Percentiles rank a stretch among this genome's conserved stretches.
Conservation (phyloP, 2,888 invertebrate species). For the Branchipolynoe longqiensis region DNA sequence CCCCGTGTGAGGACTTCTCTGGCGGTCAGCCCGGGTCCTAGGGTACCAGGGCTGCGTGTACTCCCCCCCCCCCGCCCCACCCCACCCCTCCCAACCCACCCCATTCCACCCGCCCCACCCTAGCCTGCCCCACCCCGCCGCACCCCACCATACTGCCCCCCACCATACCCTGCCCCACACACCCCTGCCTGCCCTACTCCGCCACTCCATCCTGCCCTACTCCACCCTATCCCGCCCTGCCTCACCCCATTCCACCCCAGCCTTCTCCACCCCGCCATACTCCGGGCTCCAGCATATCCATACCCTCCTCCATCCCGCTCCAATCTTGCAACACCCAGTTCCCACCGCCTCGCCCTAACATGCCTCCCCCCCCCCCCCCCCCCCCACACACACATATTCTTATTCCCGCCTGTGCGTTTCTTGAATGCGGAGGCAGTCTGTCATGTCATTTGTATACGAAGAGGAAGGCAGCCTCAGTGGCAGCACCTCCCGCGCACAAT, state of each 20-base stretch:
- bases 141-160: not conserved
- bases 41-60: not conserved
- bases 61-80: not conserved
- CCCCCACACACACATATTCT: not conserved
- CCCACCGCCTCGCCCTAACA: not conserved
- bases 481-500: not conserved
- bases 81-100: not conserved
- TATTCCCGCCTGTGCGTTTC: not conserved
- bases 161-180: not conserved
- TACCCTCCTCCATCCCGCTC: not conserved
- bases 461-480: too few relatives aligned
- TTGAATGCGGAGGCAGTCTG: too few relatives aligned
- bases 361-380: not conserved
- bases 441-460: too few relatives aligned
- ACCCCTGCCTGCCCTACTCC: not conserved
- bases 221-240: too few relatives aligned
- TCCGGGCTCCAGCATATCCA: not conserved
- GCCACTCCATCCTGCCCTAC: too few relatives aligned
- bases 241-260: too few relatives aligned
- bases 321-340: too few relatives aligned
- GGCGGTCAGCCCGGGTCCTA: not conserved
- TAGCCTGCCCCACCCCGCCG: not conserved
- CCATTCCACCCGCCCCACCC: not conserved
- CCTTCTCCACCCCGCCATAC: too few relatives aligned
- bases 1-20: not conserved